Base-by-base conservation (phyloP, 2,797 vertebrate genomes). In the Paramormyrops hopkinsi region DNA sequence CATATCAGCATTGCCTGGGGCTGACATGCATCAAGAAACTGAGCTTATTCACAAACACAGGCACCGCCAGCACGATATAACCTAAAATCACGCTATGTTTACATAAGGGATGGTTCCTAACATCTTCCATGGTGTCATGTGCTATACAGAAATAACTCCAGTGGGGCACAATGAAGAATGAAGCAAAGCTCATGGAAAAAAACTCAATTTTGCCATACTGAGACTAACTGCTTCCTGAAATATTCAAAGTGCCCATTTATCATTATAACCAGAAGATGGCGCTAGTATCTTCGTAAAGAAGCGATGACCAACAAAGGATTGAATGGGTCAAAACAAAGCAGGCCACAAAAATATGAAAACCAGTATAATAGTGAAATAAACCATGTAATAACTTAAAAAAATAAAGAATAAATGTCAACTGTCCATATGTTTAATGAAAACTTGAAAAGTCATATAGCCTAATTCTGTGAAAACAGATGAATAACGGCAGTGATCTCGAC, bases 201-300 rank as follows among this genome's bases (percentile, higher is more conserved):
- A 56, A 12, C 85, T 59, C 53, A 44, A 5, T 12, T 86, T 86
- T 86, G 25, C 14, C 22, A 25, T 86, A 86, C 5, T 4, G 14
- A 33, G 29, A 6, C 22, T 86, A 53, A 51, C 29, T 14, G 33
- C 25, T 41, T 2, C 85, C 50, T 33, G 25, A 86, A 54, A 56
- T 17, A 56, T 19, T 25, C 51, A 86, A 29, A 29, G 51, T 37
- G 50, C 14, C 22, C 19, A 5, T 46, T 37, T 50, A 46, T 48
- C 82, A 48, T 29, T 69, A 3, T 9, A 33, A 83, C 51, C 89
- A 89, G 86, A 65, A 89, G 89, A 89, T 89, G 89, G 89, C 69
- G 73, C 37, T 82, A 87, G 50, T 59, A 59, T 37, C 83, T 65
- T 86, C 41, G 37, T 69, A 50, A 86, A 84, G 37, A 11, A n/a